Percentiles rank a stretch among this genome's conserved stretches.
These are phyloP conservation scores for Pipistrellus kuhlii DNA, from an alignment of 2,797 vertebrate species.

Conservation along the genomic window DNA sequence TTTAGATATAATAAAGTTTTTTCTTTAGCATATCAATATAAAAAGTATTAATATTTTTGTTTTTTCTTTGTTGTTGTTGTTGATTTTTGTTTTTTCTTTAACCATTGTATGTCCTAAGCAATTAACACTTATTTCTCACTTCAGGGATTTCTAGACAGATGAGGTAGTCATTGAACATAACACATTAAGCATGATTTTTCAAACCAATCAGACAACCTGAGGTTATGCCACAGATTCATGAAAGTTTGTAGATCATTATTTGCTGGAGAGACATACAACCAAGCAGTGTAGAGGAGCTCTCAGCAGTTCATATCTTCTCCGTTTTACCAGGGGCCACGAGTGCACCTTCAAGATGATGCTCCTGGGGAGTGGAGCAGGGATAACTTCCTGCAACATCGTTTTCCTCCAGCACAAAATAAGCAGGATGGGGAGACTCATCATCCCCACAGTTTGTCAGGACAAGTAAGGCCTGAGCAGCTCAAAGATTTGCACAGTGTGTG, in stretches of 20 bases:
- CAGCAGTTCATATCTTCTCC: not conserved
- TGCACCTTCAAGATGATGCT: not conserved
- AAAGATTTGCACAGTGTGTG: not conserved
- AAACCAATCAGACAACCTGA: not conserved
- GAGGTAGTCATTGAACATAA: not conserved
- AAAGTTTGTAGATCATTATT: not conserved
- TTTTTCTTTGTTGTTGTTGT: not conserved
- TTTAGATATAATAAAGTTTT: not conserved
- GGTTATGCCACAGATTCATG: not conserved
- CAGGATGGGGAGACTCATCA: not conserved
- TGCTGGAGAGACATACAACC: slow-evolving; percentile 11
- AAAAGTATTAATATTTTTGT: not conserved
- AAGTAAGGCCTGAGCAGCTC: not conserved
- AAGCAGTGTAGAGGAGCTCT: not conserved
- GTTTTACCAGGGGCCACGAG: not conserved
- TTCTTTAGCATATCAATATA: not conserved
- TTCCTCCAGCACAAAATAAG: not conserved
- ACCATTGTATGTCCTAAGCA: not conserved
- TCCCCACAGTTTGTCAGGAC: not conserved
- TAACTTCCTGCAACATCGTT: not conserved
- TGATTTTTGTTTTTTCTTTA: not conserved
- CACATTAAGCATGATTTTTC: slow-evolving; percentile 23
- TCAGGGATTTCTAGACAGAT: slow-evolving; percentile 31
- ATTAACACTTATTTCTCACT: slow-evolving; percentile 23
- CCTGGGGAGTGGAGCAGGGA: not conserved